Percentiles rank a stretch among this genome's conserved stretches.
These are phyloP conservation scores for Bombus waltoni DNA, from an alignment of 1,140 invertebrate genomes.

Conservation along the genomic window DNA sequence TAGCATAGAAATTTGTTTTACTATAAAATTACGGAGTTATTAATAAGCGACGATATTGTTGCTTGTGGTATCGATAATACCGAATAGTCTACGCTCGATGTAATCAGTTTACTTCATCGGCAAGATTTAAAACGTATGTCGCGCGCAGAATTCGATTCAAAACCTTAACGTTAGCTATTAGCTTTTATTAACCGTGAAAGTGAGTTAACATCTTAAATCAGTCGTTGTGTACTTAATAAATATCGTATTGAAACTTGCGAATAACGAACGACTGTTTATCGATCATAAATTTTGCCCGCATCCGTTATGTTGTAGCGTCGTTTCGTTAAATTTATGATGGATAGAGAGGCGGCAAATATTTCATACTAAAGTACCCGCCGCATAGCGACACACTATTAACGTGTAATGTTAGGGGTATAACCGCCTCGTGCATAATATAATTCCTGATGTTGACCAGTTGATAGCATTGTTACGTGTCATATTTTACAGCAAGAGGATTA, in stretches of 20 bases:
- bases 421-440: no score
- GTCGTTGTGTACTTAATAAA: not conserved
- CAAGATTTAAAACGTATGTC: not conserved
- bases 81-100: not conserved
- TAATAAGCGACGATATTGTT: not conserved
- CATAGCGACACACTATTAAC: not conserved
- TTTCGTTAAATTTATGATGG: not conserved
- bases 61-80: not conserved
- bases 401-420: not conserved
- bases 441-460: not conserved
- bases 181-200: not conserved
- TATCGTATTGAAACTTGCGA: not conserved
- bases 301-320: not conserved
- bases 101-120: not conserved
- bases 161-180: not conserved
- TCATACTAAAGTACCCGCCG: not conserved
- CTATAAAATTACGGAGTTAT: not conserved
- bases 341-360: not conserved
- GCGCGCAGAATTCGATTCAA: not conserved
- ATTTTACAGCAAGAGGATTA: not conserved
- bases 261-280: not conserved
- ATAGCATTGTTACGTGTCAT: conserved; percentile 3
- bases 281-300: not conserved
- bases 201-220: not conserved
- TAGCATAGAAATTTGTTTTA: not conserved